Percentiles rank a stretch among this genome's conserved stretches.
These are phyloP conservation scores for Regulus satrapa DNA, from an alignment of 2,113 vertebrate genomes.

Conservation along the genomic window DNA sequence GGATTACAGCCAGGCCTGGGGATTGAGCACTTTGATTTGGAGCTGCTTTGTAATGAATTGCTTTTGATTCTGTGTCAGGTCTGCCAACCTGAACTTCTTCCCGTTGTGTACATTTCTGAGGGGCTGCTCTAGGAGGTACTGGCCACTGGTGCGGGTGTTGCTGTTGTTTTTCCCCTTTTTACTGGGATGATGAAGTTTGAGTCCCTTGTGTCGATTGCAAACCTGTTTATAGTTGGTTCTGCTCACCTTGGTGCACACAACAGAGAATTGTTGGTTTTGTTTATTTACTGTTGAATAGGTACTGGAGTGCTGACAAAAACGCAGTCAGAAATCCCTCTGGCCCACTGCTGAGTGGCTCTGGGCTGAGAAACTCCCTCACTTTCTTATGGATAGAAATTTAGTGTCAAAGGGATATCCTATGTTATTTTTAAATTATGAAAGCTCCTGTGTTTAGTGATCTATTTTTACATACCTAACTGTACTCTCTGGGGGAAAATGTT, in stretches of 20 bases:
- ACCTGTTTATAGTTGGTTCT: neutral
- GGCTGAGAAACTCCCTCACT: neutral
- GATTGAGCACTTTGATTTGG: conserved; percentile 20
- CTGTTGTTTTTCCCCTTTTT: neutral
- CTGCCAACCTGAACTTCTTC: neutral
- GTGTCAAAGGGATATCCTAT: fast-evolving
- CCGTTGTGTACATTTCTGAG: neutral
- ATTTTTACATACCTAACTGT: neutral
- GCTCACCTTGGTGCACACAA: neutral
- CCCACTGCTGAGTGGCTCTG: neutral
- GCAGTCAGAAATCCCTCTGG: neutral
- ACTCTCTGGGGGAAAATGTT: neutral
- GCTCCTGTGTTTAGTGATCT: neutral
- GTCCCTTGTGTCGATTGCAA: neutral
- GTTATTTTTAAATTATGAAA: neutral
- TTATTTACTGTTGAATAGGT: neutral
- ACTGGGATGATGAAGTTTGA: neutral
- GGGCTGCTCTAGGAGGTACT: neutral
- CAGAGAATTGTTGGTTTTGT: neutral
- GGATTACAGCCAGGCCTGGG: neutral
- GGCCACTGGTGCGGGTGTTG: neutral
- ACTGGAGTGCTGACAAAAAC: neutral
- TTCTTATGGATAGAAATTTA: neutral
- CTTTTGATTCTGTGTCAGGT: conserved; percentile 37
- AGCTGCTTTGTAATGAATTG: conserved; percentile 49